phyloP scores from a whole-genome alignment of 2,113 vertebrate genomes.

The Aldabrachelys gigantea region DNA sequence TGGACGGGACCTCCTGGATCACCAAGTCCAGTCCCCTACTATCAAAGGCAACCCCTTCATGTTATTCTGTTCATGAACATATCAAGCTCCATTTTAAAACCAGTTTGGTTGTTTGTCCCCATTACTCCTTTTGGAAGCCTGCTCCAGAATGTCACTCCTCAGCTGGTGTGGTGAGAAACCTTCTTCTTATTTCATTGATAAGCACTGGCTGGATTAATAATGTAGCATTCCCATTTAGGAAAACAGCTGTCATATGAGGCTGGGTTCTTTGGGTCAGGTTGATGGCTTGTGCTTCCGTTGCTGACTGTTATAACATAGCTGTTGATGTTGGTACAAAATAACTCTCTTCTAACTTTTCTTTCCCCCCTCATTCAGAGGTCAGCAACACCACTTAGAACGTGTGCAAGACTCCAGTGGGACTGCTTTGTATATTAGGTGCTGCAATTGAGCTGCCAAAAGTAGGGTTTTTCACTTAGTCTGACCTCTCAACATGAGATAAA shows the following conservation, averaged over 20 bases:
- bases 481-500: background rate
- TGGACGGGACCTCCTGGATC: background rate
- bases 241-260: background rate
- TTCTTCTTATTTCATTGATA: background rate
- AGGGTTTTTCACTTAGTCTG: background rate
- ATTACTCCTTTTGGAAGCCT: background rate
- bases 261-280: background rate
- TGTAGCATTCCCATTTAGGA: background rate
- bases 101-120: background rate
- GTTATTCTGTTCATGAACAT: background rate
- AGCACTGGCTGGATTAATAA: background rate
- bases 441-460: background rate
- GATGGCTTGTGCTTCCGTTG: slow-evolving; percentile 9
- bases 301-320: background rate
- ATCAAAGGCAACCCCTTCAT: background rate
- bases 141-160: background rate
- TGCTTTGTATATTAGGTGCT: background rate
- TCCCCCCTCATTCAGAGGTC: slow-evolving; percentile 33
- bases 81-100: background rate
- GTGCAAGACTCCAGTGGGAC: background rate
- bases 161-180: background rate
- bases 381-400: slow-evolving; percentile 16
- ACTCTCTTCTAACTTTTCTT: slow-evolving; percentile 29
- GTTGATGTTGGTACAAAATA: slow-evolving; percentile 31
- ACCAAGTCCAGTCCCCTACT: background rate